Evolutionary conservation across 2,113 vertebrate genomes (phyloP), one percentile per base, ranked within the genome.

Genomic region (Oncorhynchus kisutch): DNA sequence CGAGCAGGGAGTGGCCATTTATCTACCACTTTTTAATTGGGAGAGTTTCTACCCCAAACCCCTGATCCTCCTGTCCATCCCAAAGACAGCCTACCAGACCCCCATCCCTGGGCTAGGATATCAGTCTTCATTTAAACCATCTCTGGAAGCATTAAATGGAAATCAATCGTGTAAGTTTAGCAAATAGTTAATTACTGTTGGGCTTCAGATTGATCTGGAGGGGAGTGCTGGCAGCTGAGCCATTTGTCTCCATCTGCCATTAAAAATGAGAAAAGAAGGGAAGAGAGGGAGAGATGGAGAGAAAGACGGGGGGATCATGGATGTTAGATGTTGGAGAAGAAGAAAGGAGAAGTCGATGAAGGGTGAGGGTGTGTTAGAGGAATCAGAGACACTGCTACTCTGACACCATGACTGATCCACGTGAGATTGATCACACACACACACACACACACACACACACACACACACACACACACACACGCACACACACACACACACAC

Each of bases 161-260:
- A 95, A 95, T 95, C 94, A 95, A 95, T 96, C 94, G 92, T 93
- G 94, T 93, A 94, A 95, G 94, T 96, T 96, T 94, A 96, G 95
- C 93, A 96, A 96, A 95, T 94, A 94, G 92, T 96, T 96, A 95
- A 96, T 96, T 95, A 96, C 93, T 94, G 93, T 93, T 94, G 92
- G 92, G 93, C 93, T 94, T 62, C 94, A 90, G 93, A 96, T 94
- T 95, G 94, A 96, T 95, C 94, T 93, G 89, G 88, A 92, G 90
- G 92, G 92, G 90, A 93, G 93, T 92, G 94, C 91, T 93, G 92
- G 92, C 91, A 94, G 93, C 90, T 91, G 93, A 91, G 91, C 91
- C 93, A 95, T 94, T 94, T 93, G 91, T 95, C 94, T 95, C 92
- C 93, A 95, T 96, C 91, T 94, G 91, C 93, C 92, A 94, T 94